Evolutionary conservation across 2,888 invertebrate genomes (phyloP).

Genomic region (Tetranychus truncatus): DNA sequence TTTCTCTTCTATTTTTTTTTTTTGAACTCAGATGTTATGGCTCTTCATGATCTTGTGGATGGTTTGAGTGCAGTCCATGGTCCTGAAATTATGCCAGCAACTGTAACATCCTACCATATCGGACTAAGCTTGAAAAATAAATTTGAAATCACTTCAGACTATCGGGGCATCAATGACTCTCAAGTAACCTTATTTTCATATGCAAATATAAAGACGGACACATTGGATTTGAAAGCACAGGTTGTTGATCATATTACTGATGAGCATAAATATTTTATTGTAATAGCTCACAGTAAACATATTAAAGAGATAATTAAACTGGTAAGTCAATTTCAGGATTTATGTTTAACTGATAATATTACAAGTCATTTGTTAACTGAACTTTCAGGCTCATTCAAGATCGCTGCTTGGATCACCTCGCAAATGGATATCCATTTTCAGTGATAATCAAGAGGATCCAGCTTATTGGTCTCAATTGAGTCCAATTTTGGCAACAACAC

Average conservation of each 20-base stretch:
- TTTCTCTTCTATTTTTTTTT: not conserved
- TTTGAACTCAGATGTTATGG: conserved; percentile 18
- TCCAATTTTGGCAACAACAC: conserved; percentile 15
- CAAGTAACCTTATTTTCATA: not conserved
- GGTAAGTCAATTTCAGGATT: conserved; percentile 15
- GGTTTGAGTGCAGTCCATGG: conserved; percentile 19
- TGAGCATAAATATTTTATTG: conserved; percentile 20
- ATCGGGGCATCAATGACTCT: not conserved
- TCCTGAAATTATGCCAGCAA: conserved; percentile 18
- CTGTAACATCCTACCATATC: conserved; percentile 22
- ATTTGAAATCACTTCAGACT: conserved; percentile 15
- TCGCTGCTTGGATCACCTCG: conserved; percentile 13
- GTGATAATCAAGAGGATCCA: conserved; percentile 5
- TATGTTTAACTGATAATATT: not conserved
- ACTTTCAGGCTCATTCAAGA: not conserved
- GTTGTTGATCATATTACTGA: conserved; percentile 14
- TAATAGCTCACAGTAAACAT: conserved; percentile 19
- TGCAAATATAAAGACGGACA: not conserved
- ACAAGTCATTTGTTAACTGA: not conserved
- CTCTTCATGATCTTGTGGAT: conserved; percentile 19
- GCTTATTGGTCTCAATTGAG: conserved; percentile 13
- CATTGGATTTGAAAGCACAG: not conserved
- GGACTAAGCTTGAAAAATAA: conserved; percentile 8
- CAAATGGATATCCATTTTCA: conserved; percentile 20
- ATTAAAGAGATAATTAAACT: conserved; percentile 22